These are phyloP conservation scores for Ctenoplectra terminalis DNA, from an alignment of 1,140 invertebrate genomes.

Conservation along the genomic window DNA sequence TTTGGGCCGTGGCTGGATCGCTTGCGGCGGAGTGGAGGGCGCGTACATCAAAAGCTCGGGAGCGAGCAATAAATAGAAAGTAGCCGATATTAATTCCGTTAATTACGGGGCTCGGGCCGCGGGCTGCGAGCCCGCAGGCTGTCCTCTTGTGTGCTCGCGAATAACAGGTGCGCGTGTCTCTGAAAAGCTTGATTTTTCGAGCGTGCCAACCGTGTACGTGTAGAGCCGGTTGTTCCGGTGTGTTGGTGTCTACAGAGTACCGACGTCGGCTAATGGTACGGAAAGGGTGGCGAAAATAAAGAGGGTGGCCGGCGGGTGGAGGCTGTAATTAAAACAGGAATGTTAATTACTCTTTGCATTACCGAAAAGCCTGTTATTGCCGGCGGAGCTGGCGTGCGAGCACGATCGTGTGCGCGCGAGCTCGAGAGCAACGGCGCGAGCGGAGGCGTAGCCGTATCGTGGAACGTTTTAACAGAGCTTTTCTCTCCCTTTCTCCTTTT, in stretches of 20 bases:
- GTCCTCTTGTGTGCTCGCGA: conserved; percentile 29
- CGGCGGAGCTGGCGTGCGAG: conserved; percentile 49
- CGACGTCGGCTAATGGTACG: conserved; percentile 72
- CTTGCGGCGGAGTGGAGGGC: conserved; percentile 38
- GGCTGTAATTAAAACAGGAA: conserved; percentile 82
- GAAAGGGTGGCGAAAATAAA: conserved; percentile 75
- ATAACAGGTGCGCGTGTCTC: conserved; percentile 26
- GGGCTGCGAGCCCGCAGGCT: conserved; percentile 35
- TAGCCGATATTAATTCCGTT: conserved; percentile 79
- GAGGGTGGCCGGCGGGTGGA: conserved; percentile 66
- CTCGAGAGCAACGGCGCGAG: conserved; percentile 1
- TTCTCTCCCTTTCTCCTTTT: conserved; percentile 6
- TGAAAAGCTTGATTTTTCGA: conserved; percentile 50
- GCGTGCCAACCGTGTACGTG: not conserved
- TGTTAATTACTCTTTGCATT: conserved; percentile 83
- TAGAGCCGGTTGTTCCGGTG: not conserved
- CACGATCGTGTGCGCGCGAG: conserved; percentile 3
- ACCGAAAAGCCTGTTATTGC: conserved; percentile 80
- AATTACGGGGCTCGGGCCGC: conserved; percentile 74
- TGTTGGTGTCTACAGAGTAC: conserved; percentile 17
- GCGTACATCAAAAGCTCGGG: conserved; percentile 76
- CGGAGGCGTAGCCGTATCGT: conserved; percentile 20
- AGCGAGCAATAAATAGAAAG: conserved; percentile 74
- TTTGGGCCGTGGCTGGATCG: conserved; percentile 4
- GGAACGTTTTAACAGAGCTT: conserved; percentile 36